Evolutionary conservation across 2,888 invertebrate genomes (phyloP).

Genomic region (Baccha elongata): DNA sequence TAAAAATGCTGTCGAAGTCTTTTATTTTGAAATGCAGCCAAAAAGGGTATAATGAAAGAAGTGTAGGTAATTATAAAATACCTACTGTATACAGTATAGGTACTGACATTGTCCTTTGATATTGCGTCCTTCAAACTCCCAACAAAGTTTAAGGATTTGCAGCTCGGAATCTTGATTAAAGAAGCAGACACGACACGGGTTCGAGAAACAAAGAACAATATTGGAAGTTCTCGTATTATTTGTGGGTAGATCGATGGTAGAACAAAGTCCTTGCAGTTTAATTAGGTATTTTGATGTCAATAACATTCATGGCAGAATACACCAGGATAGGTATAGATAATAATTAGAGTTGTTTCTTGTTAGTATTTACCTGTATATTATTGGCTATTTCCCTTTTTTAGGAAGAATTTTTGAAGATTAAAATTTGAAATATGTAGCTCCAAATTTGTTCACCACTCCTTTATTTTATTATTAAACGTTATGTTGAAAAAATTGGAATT

Average conservation of each 20-base stretch:
- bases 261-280: neutral
- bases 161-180: conserved; percentile 20
- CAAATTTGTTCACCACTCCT: too few relatives aligned
- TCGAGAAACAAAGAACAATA: neutral
- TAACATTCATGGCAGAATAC: too few relatives aligned
- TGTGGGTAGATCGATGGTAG: neutral
- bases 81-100: too few relatives aligned
- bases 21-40: conserved; percentile 52
- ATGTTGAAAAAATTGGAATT: too few relatives aligned
- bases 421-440: too few relatives aligned
- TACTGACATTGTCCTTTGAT: conserved; percentile 22
- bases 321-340: too few relatives aligned
- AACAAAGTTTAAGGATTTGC: neutral
- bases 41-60: conserved; percentile 12
- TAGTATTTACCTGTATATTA: too few relatives aligned
- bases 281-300: neutral
- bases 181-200: neutral
- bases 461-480: too few relatives aligned
- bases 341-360: too few relatives aligned
- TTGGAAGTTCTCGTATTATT: neutral
- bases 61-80: conserved; percentile 57
- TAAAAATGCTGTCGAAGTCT: conserved; percentile 54
- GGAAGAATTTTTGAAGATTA: too few relatives aligned
- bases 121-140: neutral
- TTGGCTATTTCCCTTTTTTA: too few relatives aligned